Percentiles rank a stretch among this genome's conserved stretches.
Conservation (phyloP, 2,113 vertebrate species). For the Cryptomyrus ogoouensis region DNA sequence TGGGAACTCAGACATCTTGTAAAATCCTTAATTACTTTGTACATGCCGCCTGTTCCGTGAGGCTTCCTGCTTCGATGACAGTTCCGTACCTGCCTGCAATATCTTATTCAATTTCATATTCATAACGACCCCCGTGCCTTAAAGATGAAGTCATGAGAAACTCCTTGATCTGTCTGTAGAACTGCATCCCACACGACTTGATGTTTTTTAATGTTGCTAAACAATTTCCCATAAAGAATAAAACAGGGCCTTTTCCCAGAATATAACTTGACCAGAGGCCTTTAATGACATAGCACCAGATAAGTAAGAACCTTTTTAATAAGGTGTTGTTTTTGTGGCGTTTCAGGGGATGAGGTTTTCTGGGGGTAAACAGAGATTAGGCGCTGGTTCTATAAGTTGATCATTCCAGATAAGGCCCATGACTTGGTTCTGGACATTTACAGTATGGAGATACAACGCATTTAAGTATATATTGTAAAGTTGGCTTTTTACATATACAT, state of each 20-base stretch:
- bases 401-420: not conserved
- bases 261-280: not conserved
- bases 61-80: not conserved
- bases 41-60: not conserved
- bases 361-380: not conserved
- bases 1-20: not conserved
- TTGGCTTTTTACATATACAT: not conserved
- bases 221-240: not conserved
- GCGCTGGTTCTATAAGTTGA: not conserved
- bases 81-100: not conserved
- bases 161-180: no score
- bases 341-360: not conserved
- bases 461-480: not conserved
- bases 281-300: not conserved
- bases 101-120: constrained; percentile 21
- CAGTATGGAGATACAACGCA: not conserved
- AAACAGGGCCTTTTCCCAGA: not conserved
- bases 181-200: not conserved
- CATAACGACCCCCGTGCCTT: not conserved
- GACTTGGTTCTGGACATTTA: not conserved
- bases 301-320: not conserved
- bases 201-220: not conserved
- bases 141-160: not conserved
- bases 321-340: not conserved
- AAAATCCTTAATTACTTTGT: constrained; percentile 14